Evolutionary conservation across 2,888 invertebrate genomes (phyloP).

Genomic region (Noctuana brunneofusca): DNA sequence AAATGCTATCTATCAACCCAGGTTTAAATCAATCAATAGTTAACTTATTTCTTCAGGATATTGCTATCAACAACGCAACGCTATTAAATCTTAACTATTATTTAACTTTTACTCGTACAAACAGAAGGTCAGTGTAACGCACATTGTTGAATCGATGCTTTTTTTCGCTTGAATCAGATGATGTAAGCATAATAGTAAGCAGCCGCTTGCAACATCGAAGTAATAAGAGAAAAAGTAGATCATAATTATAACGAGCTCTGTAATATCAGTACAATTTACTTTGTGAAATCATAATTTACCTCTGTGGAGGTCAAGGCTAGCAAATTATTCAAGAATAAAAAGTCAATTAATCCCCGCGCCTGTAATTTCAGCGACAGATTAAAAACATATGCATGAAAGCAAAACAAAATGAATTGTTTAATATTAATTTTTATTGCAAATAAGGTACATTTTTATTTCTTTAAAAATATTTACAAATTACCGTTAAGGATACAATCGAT

Average conservation of each 20-base stretch:
- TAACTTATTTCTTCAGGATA: background rate
- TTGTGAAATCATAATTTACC: constrained; percentile 29
- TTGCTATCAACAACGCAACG: constrained; percentile 8
- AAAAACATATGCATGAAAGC: constrained; percentile 21
- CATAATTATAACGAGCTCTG: constrained; percentile 16
- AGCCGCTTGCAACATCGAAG: constrained; percentile 13
- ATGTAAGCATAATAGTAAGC: constrained; percentile 20
- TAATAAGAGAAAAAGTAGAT: constrained; percentile 26
- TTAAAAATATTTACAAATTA: too few species aligned
- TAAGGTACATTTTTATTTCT: background rate
- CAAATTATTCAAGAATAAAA: constrained; percentile 23
- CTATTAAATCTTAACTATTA: constrained; percentile 7
- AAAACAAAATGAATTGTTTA: constrained; percentile 8
- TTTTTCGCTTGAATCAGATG: constrained; percentile 10
- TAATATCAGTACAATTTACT: constrained; percentile 18
- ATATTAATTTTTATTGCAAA: background rate
- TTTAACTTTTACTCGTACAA: constrained; percentile 9
- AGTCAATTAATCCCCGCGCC: constrained; percentile 16
- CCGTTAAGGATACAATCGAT: too few species aligned
- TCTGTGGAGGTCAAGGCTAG: constrained; percentile 23
- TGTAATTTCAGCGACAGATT: constrained; percentile 15
- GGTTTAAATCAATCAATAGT: background rate
- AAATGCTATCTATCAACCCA: background rate
- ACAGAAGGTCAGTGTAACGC: constrained; percentile 22
- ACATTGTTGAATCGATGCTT: background rate